Evolutionary conservation across 2,797 vertebrate species (phyloP), one percentile per base, ranked within the genome.

Genomic region (Tarsius wallacei): DNA sequence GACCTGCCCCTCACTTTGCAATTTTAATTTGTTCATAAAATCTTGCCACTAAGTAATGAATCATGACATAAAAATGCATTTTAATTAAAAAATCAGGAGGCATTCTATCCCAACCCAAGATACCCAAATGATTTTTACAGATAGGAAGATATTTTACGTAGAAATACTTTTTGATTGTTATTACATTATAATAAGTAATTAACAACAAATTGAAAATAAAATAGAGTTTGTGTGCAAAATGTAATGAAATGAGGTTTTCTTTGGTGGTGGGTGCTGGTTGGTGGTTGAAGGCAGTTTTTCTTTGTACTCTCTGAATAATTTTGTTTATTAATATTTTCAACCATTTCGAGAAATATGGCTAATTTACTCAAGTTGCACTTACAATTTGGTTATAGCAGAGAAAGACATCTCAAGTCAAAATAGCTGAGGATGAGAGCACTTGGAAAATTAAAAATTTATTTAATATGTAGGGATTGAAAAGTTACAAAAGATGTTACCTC

Each of bases 71-170:
- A 73, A 36, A 95, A 73, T 33, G 19, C 49, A 28, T 88, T 64
- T 95, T 70, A 53, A 64, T 70, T 55, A 26, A 49, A 74, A 70
- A 68, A 36, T 17, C n/a, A 14, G 42, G 33, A 82, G 33, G 0
- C 15, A 61, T 80, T 94, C 59, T 11, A 82, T 66, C 59, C 13
- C 53, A 87, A 51, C 15, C 8, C 14, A 74, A 90, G 13, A 47
- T 74, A 76, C 5, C 3, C 51, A 71, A 57, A 51, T 31, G 42
- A 91, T 26, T 80, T 91, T 74, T 92, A 61, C 13, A 96, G 36
- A 59, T 82, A 74, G 28, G 17, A 94, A 96, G 88, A 36, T 90
- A 74, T 63, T 92, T 78, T 96, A 87, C 87, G 36, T n/a, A 76
- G 77, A 71, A 73, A 64, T 33, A 64, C 19, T 53, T 53, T 59